These are phyloP conservation scores for Microctonus brassicae DNA, from an alignment of 2,888 invertebrate genomes.

Conservation along the genomic window DNA sequence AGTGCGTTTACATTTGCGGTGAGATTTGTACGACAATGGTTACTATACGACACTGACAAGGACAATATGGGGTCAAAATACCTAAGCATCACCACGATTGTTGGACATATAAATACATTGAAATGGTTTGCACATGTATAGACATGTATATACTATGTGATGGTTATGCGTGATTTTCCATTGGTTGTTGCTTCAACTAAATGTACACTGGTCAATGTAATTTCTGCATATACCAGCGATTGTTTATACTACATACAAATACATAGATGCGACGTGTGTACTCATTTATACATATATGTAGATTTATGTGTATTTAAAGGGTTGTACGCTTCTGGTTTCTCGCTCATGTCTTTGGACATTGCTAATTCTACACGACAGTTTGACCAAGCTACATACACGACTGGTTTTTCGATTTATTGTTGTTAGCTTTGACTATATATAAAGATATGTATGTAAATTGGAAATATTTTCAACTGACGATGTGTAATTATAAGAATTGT, in stretches of 20 bases:
- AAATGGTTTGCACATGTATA: background rate
- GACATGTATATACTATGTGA: no score
- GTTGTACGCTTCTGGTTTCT: slow-evolving; percentile 12
- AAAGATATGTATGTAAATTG: background rate
- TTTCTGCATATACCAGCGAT: background rate
- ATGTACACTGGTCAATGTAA: no score
- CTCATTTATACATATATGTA: background rate
- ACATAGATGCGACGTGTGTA: background rate
- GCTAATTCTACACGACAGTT: slow-evolving; percentile 50
- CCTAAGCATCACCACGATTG: no score
- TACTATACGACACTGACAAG: background rate
- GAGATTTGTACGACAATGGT: background rate
- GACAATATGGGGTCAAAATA: background rate
- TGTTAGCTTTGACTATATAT: background rate
- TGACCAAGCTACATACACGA: slow-evolving; percentile 54
- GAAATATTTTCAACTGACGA: background rate
- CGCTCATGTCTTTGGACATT: slow-evolving; percentile 50
- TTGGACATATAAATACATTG: background rate
- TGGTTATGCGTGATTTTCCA: background rate
- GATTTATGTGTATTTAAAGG: background rate
- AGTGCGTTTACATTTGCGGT: background rate
- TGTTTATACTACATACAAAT: background rate
- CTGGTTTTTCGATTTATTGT: slow-evolving; percentile 51
- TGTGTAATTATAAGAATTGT: background rate
- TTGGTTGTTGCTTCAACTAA: background rate